Conservation (phyloP, 1,140 invertebrate species). For the Drosophila fuyamai region DNA sequence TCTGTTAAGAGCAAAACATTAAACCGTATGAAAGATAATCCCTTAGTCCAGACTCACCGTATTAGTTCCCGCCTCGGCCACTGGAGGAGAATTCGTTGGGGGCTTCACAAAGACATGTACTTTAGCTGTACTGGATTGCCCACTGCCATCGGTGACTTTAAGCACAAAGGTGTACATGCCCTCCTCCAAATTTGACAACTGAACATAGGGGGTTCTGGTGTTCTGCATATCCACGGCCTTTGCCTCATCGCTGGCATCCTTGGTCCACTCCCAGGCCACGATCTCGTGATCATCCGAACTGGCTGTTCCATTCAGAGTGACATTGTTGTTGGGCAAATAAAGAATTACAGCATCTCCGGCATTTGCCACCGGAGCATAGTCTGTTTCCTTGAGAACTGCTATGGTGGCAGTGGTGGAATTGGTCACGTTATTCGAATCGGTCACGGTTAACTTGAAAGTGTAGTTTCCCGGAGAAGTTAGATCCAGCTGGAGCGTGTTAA, state of each 20-base stretch:
- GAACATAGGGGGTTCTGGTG: constrained; percentile 92
- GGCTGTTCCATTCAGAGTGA: constrained; percentile 94
- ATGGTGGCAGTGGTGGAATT: constrained; percentile 95
- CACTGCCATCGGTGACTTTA: constrained; percentile 95
- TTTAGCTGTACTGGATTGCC: constrained; percentile 93
- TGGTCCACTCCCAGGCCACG: constrained; percentile 97
- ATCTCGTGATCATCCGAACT: constrained; percentile 97
- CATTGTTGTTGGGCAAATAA: constrained; percentile 94
- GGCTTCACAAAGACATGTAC: constrained; percentile 97
- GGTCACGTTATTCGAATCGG: constrained; percentile 94
- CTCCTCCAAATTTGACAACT: constrained; percentile 94
- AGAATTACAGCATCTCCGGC: constrained; percentile 96
- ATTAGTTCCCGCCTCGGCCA: constrained; percentile 88
- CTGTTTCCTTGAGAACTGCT: constrained; percentile 94
- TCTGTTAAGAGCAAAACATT: constrained; percentile 85
- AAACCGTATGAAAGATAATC: neutral
- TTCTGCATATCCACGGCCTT: constrained; percentile 98
- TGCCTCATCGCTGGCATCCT: constrained; percentile 91
- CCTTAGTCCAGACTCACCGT: constrained; percentile 51
- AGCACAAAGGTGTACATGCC: constrained; percentile 97
- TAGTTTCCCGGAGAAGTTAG: constrained; percentile 95
- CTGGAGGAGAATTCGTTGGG: constrained; percentile 93
- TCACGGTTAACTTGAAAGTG: constrained; percentile 96
- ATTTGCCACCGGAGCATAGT: constrained; percentile 97
- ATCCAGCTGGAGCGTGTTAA: constrained; percentile 93